A percentile compares a stretch with the other conserved stretches of the same genome.
phyloP scores from a whole-genome alignment of 2,888 invertebrate genomes.

The Volucella inanis region DNA sequence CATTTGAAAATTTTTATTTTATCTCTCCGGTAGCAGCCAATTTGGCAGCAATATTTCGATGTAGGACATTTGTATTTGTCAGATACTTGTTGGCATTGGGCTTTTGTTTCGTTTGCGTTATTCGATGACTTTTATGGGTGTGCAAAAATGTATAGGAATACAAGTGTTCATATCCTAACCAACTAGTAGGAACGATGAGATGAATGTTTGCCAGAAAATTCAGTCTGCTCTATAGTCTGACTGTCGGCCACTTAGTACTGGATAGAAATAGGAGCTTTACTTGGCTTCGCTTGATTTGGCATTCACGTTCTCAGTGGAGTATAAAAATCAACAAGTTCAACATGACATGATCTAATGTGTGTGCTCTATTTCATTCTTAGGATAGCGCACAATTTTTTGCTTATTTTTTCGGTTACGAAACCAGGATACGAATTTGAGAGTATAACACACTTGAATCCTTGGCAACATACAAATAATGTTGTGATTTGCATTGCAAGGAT shows the following conservation, averaged over 20 bases:
- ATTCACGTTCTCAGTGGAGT: slow-evolving; percentile 32
- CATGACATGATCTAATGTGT: slow-evolving; percentile 54
- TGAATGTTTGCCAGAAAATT: slow-evolving; percentile 27
- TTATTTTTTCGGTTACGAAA: slow-evolving; percentile 28
- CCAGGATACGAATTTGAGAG: slow-evolving; percentile 43
- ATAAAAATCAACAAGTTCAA: slow-evolving; percentile 64
- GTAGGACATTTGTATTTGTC: slow-evolving; percentile 64
- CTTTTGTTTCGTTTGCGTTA: slow-evolving; percentile 43
- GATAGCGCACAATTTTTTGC: slow-evolving; percentile 4
- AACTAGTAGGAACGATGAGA: neutral
- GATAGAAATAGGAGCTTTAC: neutral
- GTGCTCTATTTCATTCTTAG: slow-evolving; percentile 39
- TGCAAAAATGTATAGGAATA: neutral
- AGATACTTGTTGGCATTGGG: slow-evolving; percentile 63
- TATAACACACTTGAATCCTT: slow-evolving; percentile 48
- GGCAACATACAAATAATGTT: slow-evolving; percentile 64
- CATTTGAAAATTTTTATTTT: slow-evolving; percentile 18
- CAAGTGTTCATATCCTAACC: slow-evolving; percentile 17
- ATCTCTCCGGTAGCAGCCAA: slow-evolving; percentile 36
- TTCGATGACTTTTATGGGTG: slow-evolving; percentile 42
- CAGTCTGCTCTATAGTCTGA: neutral
- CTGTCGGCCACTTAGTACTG: neutral
- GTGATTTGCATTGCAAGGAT: slow-evolving; percentile 65
- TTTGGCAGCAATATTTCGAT: slow-evolving; percentile 56
- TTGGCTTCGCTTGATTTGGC: slow-evolving; percentile 43